Evolutionary conservation across 2,888 invertebrate genomes (phyloP).

Genomic region (Resseliella maxima): DNA sequence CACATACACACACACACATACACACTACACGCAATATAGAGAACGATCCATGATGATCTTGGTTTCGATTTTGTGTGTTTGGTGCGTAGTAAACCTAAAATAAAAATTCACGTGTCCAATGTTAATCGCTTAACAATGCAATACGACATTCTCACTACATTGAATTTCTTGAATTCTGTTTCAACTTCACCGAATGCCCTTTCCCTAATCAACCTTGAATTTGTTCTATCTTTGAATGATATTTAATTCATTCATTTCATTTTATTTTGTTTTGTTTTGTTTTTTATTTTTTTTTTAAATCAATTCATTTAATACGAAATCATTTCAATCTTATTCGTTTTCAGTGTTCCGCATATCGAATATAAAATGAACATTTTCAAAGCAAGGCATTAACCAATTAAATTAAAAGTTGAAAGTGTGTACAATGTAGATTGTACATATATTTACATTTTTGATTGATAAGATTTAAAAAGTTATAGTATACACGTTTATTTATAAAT

Average conservation of each 20-base stretch:
- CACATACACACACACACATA: neutral
- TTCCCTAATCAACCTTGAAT: neutral
- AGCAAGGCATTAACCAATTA: neutral
- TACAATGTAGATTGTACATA: no score
- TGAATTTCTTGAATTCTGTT: conserved; percentile 15
- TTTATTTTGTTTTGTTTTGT: neutral
- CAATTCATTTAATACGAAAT: conserved; percentile 10
- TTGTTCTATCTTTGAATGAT: neutral
- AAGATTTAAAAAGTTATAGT: no score
- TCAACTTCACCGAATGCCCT: neutral
- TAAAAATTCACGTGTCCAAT: neutral
- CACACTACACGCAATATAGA: neutral
- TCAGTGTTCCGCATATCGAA: neutral
- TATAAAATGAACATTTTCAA: neutral
- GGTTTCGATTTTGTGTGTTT: conserved; percentile 7
- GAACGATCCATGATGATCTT: neutral
- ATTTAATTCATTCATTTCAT: neutral
- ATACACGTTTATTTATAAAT: no score
- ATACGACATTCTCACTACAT: neutral
- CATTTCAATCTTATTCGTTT: neutral
- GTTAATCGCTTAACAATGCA: neutral
- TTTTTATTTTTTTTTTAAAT: neutral
- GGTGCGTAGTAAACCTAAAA: conserved; percentile 5
- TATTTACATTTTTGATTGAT: no score
- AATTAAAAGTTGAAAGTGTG: neutral